Evolutionary conservation across 2,113 vertebrate species (phyloP), one percentile per base, ranked within the genome.

Genomic region (Phodopus roborovskii): DNA sequence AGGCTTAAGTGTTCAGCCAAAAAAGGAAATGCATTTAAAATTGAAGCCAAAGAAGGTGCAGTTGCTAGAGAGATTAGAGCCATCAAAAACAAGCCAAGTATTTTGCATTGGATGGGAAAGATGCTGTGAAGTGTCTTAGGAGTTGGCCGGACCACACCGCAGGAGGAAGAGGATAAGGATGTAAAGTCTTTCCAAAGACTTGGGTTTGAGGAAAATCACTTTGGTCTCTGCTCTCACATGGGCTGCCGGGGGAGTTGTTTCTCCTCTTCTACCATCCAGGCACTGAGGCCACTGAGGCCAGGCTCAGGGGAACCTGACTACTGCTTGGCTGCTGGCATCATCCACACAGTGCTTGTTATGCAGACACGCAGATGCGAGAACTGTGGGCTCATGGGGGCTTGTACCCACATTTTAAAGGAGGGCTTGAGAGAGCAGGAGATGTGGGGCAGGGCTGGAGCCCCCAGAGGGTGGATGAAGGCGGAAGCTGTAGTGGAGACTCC

Each of bases 141-240:
- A 42, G 24, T 28, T 62, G 81, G 81, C 58, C 62, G 81, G 56
- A 58, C 81, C 81, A 30, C 56, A 42, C 58, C n/a, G 15, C 24
- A 42, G 81, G 7, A 0, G 0, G 24, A 62, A 42, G n/a, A 28
- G 24, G 62, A n/a, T 4, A 42, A 19, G 5, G 5, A 1, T 9
- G 2, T 39, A 42, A 30, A 62, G n/a, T 45, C n/a, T 12, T 58
- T n/a, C 13, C 0, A 26, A 26, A 83, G 56, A 28, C 13, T 2
- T 8, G 11, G 53, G 56, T 82, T 82, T 28, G 56, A 62, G 79
- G 28, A 42, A 75, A 60, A 30, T 15, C 1, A 4, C 79, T 62
- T 24, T 26, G 13, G 13, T 60, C n/a, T 83, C 81, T 42, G 81
- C 22, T 42, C n/a, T 83, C n/a, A 83, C 81, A 42, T 13, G 9